Percentiles rank a stretch among this genome's conserved stretches.
Evolutionary conservation across 2,888 invertebrate genomes (phyloP).

Genomic region (Temnothorax unifasciatus): DNA sequence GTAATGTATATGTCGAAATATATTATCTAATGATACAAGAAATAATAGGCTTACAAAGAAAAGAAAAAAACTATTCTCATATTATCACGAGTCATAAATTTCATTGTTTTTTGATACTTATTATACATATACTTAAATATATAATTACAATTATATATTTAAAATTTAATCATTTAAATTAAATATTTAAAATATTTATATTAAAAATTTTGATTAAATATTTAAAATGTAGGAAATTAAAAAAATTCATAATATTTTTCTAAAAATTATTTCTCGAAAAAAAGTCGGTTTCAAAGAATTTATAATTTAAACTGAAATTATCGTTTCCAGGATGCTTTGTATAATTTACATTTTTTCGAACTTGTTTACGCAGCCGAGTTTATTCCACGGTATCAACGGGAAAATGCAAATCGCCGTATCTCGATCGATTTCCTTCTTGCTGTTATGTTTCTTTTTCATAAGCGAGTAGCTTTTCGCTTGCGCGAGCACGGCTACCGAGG

Average conservation of each 20-base stretch:
- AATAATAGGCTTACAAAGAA: not conserved
- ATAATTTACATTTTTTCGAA: not conserved
- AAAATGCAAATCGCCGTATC: slow-evolving; percentile 55
- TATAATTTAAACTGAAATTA: not conserved
- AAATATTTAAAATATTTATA: not conserved
- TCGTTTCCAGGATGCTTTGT: slow-evolving; percentile 17
- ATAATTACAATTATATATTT: not conserved
- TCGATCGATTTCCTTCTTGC: slow-evolving; percentile 48
- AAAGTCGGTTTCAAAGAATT: not conserved
- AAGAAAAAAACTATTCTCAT: not conserved
- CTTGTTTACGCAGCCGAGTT: slow-evolving; percentile 7
- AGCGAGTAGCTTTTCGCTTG: slow-evolving; percentile 73
- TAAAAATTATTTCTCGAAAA: not conserved
- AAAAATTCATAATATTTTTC: not conserved
- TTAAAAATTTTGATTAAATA: not conserved
- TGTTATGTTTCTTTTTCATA: slow-evolving; percentile 55
- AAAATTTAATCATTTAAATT: slow-evolving; percentile 1
- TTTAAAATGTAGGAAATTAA: not conserved
- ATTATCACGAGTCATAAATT: not conserved
- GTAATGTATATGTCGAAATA: too few relatives aligned
- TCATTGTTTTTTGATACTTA: not conserved
- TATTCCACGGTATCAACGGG: slow-evolving; percentile 41
- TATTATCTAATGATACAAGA: not conserved
- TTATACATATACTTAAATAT: not conserved
- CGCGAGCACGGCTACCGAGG: slow-evolving; percentile 66